phyloP scores from a whole-genome alignment of 2,797 vertebrate species.

The Gobio occitaniae region DNA sequence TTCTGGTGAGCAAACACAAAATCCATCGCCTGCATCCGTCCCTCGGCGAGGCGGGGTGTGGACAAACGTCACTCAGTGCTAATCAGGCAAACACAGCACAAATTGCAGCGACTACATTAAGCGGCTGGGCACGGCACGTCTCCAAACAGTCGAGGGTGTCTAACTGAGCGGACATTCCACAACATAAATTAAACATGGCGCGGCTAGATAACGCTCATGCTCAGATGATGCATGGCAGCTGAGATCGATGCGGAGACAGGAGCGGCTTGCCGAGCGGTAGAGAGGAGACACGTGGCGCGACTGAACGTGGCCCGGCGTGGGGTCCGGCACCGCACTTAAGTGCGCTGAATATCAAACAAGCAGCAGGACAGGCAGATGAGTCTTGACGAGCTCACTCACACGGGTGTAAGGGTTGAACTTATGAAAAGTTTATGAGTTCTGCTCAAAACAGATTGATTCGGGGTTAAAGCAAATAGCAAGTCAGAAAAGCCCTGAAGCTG shows the following conservation, averaged over 20 bases:
- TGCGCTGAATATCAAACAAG: conserved; percentile 52
- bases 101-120: conserved; percentile 81
- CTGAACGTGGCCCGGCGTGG: conserved; percentile 42
- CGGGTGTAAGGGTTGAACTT: conserved; percentile 71
- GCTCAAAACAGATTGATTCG: conserved; percentile 80
- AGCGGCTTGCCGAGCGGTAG: conserved; percentile 39
- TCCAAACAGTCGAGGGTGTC: conserved; percentile 79
- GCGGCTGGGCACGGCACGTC: conserved; percentile 77
- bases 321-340: conserved; percentile 56
- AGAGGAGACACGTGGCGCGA: conserved; percentile 35
- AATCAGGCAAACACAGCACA: conserved; percentile 80
- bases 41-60: conserved; percentile 48
- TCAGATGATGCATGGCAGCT: conserved; percentile 63
- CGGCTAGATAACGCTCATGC: conserved; percentile 49
- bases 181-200: conserved; percentile 79
- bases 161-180: conserved; percentile 71
- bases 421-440: conserved; percentile 82
- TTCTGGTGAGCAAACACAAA: conserved; percentile 57
- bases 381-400: conserved; percentile 59
- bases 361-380: conserved; percentile 45
- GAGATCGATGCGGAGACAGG: conserved; percentile 58
- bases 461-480: conserved; percentile 80
- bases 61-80: conserved; percentile 68
- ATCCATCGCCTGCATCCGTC: conserved; percentile 40
- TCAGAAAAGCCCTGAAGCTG: conserved; percentile 74